phyloP scores from a whole-genome alignment of 2,113 vertebrate species.

The Manacus vitellinus region DNA sequence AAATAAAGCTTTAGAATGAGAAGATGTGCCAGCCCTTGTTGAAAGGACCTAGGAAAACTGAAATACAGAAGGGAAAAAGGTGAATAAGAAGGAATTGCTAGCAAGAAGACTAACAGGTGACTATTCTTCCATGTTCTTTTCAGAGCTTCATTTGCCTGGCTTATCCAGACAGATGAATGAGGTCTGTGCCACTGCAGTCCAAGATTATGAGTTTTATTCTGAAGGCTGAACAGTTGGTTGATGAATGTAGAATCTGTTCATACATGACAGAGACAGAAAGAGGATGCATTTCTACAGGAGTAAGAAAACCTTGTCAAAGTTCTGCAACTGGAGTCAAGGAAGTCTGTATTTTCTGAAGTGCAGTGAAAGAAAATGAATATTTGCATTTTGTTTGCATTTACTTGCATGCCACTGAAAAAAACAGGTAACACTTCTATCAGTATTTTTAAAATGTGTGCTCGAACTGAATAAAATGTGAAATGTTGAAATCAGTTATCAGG shows the following conservation, averaged over 20 bases:
- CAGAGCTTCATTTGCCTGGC: background rate
- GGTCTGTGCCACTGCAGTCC: background rate
- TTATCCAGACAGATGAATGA: background rate
- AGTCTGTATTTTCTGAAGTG: background rate
- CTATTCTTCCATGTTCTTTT: background rate
- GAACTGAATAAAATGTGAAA: background rate
- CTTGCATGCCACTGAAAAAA: background rate
- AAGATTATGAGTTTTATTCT: background rate
- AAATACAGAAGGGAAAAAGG: background rate
- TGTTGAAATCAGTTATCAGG: background rate
- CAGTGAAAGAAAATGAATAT: background rate
- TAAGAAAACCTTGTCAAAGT: background rate
- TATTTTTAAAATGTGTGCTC: background rate
- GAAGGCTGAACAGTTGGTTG: background rate
- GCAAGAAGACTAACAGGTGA: background rate
- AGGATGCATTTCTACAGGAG: background rate
- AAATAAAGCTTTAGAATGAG: background rate
- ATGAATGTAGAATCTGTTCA: background rate
- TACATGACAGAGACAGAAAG: background rate
- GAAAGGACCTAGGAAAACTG: background rate
- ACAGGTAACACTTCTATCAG: accelerated
- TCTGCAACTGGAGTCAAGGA: background rate
- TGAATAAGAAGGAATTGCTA: background rate
- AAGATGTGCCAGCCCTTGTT: background rate
- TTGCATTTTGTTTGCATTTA: background rate